Evolutionary conservation across 2,113 vertebrate species (phyloP), one percentile per base, ranked within the genome.

Genomic region (Psilopsiagon aurifrons): DNA sequence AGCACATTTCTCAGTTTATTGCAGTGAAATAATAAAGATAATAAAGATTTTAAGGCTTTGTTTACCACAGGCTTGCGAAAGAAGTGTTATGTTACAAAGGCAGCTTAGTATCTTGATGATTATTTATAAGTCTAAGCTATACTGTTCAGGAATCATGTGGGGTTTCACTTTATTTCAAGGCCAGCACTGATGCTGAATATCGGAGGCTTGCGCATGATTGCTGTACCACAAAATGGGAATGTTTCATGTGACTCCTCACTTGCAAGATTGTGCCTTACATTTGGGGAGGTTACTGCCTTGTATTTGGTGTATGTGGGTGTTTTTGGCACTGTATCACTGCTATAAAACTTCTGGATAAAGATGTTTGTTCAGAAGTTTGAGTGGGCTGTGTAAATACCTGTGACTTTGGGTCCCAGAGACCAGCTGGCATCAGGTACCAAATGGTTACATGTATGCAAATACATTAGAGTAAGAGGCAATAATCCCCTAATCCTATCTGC

Each of bases 341-440:
- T 6, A 3, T 1, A 28, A 68, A 57, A 33, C 70, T 68, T 41
- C 25, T 35, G 31, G 59, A 16, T 82, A 20, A 90, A 86, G 63
- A 5, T 24, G 11, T 62, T 78, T 70, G 13, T 86, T 83, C 20
- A 28, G 7, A 87, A 66, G 28, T 49, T 79, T 17, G 24, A 0
- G 3, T 52, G 57, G 57, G 29, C 24, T 62, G 11, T 84, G 60
- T 68, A 54, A 37, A 5, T 54, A n/a, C 11, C n/a, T 15, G 2
- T 10, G 23, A 51, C 12, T 39, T 67, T 25, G 31, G 33, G 10
- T 44, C 7, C 24, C 80, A 70, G 59, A 46, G 49, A 67, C 13
- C 18, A 75, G 44, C 9, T 1, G 2, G 49, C 0, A 0, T 66
- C 1, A 1, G 27, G 31, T 46, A n/a, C 24, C 20, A 4, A 17